These are phyloP conservation scores for Halocynthia roretzi DNA, from an alignment of 23 tunicate species.

Conservation along the genomic window DNA sequence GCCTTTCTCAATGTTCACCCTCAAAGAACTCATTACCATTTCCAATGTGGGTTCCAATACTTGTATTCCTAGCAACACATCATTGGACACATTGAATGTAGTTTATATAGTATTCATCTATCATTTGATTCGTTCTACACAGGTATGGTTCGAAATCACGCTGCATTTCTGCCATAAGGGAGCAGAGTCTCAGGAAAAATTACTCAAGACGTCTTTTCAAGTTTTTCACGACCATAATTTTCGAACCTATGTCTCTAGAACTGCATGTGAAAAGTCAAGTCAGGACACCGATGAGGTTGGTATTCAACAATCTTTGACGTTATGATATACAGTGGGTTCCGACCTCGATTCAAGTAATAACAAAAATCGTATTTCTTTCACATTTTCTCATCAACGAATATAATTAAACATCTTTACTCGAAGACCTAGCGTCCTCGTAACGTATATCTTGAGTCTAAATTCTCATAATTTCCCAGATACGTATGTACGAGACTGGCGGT, in stretches of 20 bases:
- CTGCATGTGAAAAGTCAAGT: slow-evolving; percentile 5
- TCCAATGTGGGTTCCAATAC: no score
- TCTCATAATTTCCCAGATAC: slow-evolving; percentile 46
- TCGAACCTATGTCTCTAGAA: slow-evolving; percentile 60
- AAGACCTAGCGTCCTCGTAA: no score
- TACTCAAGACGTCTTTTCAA: slow-evolving; percentile 55
- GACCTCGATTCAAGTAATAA: no score
- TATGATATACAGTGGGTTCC: no score
- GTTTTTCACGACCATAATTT: slow-evolving; percentile 55
- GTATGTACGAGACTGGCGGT: slow-evolving; percentile 94
- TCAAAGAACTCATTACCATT: no score
- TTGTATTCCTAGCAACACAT: not conserved
- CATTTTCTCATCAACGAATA: no score
- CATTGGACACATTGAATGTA: not conserved
- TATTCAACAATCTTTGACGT: not conserved
- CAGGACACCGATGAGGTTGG: slow-evolving; percentile 62
- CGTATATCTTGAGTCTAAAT: no score
- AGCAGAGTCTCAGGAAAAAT: slow-evolving; percentile 85
- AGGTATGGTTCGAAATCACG: slow-evolving; percentile 99
- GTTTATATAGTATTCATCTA: not conserved
- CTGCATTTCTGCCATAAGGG: slow-evolving; percentile 92
- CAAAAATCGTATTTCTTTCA: not conserved
- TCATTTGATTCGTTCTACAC: slow-evolving; percentile 1
- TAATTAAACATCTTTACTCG: no score
- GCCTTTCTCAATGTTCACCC: no score